Evolutionary conservation across 2,888 invertebrate genomes (phyloP).

Genomic region (Nasonovia ribisnigri): DNA sequence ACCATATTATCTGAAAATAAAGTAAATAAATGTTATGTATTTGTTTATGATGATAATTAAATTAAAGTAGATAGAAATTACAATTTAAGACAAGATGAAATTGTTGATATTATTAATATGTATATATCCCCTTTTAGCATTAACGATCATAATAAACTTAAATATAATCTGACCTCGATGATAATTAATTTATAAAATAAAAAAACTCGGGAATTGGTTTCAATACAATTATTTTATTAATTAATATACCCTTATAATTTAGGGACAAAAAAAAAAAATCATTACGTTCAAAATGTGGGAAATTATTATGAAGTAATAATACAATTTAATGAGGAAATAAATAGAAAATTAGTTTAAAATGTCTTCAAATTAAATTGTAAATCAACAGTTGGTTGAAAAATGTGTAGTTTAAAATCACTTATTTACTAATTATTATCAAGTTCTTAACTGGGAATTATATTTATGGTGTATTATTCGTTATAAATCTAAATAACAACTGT

Average conservation of each 20-base stretch:
- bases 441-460: not conserved
- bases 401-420: not conserved
- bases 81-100: not conserved
- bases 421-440: not conserved
- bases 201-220: not conserved
- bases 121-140: not conserved
- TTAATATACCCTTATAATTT: not conserved
- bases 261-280: not conserved
- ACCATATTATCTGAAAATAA: conserved; percentile 51
- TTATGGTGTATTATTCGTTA: not conserved
- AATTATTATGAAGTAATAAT: too few species aligned
- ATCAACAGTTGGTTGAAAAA: not conserved
- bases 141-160: not conserved
- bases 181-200: not conserved
- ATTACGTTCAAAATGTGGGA: not conserved
- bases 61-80: not conserved
- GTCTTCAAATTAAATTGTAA: not conserved
- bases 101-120: not conserved
- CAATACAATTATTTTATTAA: not conserved
- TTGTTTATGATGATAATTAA: not conserved
- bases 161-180: not conserved
- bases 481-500: not conserved
- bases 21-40: not conserved
- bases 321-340: not conserved
- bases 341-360: not conserved